Evolutionary conservation across 2,113 vertebrate genomes (phyloP).

Genomic region (Condylura cristata): DNA sequence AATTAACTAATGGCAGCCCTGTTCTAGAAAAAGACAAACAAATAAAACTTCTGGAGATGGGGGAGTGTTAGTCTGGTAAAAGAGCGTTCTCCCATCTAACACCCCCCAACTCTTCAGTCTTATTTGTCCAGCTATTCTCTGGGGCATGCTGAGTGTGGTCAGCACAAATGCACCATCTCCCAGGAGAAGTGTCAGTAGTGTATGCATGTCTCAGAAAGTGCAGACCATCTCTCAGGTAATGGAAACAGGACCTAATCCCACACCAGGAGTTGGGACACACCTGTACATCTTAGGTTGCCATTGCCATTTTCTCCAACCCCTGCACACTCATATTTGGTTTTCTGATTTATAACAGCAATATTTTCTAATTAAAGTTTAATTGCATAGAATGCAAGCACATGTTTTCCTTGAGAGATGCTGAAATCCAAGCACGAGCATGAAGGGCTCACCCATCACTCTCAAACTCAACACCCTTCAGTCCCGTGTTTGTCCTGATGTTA

Average conservation of each 20-base stretch:
- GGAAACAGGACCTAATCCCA: background rate
- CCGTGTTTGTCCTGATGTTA: background rate
- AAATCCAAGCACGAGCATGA: background rate
- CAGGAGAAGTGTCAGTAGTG: background rate
- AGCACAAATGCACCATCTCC: too few relatives aligned
- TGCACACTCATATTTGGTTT: background rate
- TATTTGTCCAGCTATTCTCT: background rate
- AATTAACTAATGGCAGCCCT: too few relatives aligned
- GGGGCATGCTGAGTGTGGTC: background rate
- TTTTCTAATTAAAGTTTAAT: background rate
- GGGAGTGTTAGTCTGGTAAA: too few relatives aligned
- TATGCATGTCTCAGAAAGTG: slow-evolving; percentile 4
- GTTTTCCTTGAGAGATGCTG: background rate
- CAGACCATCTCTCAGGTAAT: background rate
- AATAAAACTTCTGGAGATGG: too few relatives aligned
- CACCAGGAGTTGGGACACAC: background rate
- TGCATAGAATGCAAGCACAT: background rate
- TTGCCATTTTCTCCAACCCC: accelerated
- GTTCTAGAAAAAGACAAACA: background rate
- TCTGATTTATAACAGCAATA: background rate
- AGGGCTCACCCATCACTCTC: background rate
- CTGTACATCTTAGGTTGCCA: accelerated
- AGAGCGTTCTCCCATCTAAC: too few relatives aligned
- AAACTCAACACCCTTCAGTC: background rate
- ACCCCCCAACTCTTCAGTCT: background rate